Base-by-base conservation (phyloP, 2,888 invertebrate genomes). In the Azorinus chamasolen region DNA sequence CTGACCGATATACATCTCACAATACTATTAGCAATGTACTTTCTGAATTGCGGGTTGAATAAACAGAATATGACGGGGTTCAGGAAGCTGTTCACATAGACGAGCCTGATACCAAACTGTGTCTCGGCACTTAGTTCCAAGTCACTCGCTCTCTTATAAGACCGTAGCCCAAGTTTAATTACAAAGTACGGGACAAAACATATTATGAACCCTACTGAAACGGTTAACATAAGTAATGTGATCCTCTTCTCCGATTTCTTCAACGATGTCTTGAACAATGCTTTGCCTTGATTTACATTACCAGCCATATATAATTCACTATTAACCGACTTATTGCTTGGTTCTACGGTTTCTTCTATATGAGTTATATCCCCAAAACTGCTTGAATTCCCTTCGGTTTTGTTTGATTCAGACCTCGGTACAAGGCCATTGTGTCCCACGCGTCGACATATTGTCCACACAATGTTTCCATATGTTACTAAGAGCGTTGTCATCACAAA, bases 141-240 rank as follows among this genome's bases (percentile, higher is more conserved):
- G 12, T n/a, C 22, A 6, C 32, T 32, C 32, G 32, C n/a, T 16
- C 12, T 32, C 20, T 32, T 54, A 5, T 3, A 4, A 25, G 25
- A 10, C 27, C 32, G 27, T 3, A 54, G 3, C 3, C 32, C 54
- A 12, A 54, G 54, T 6, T 54, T 54, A 22, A 54, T 32, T 8
- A 32, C 12, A 20, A 54, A 54, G 22, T 54, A 54, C n/a, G 54
- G 54, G 10, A 32, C 14, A 22, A 54, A 54, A n/a, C 54, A 32
- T 12, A 32, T 20, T 27, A 54, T 12, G n/a, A 32, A 54, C 2
- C 54, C 54, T 14, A 25, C n/a, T 10, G 54, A 32, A 25, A 54
- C 20, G 16, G n/a, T 27, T 6, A 54, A 6, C 54, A 54, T 54
- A 3, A 54, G 22, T 3, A 14, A 18, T 2, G 54, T 54, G 37